Conservation (phyloP, 2,113 vertebrate genomes). For the Xyrauchen texanus region DNA sequence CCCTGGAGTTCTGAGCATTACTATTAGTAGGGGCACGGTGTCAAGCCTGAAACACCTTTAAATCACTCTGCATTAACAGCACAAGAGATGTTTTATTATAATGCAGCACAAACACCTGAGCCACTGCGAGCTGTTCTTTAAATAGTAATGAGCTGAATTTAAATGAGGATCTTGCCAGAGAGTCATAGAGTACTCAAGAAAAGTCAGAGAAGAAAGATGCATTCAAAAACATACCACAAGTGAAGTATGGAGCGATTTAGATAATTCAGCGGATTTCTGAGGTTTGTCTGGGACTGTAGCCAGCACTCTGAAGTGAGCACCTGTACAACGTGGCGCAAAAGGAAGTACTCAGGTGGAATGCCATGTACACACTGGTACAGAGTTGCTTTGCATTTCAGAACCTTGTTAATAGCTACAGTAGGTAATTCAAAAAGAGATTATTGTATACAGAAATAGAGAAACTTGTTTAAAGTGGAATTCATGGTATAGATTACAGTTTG, state of each 20-base stretch:
- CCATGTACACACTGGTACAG: not conserved
- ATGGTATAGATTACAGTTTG: too few species aligned
- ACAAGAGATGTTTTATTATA: constrained; percentile 17
- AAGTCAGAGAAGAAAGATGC: not conserved
- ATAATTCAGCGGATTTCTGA: constrained; percentile 34
- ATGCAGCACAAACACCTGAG: constrained; percentile 36
- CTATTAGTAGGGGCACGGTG: constrained; percentile 34
- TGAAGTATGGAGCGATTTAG: constrained; percentile 16
- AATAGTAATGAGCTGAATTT: constrained; percentile 49
- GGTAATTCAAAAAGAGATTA: not conserved
- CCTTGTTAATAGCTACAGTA: too few species aligned
- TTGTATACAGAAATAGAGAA: constrained; percentile 19
- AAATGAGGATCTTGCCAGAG: constrained; percentile 13
- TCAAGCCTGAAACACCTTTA: constrained; percentile 33
- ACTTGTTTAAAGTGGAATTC: not conserved
- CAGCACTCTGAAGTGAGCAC: constrained; percentile 27
- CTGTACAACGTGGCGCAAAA: constrained; percentile 22
- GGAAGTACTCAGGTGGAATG: constrained; percentile 1
- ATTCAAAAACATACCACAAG: constrained; percentile 11
- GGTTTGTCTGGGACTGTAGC: constrained; percentile 31
- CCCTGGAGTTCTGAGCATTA: constrained; percentile 4
- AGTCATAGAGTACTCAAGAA: not conserved
- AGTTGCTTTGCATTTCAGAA: not conserved
- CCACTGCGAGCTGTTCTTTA: constrained; percentile 26
- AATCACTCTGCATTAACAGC: constrained; percentile 28